Conservation (phyloP, 2,888 invertebrate species). For the Drepana falcataria region DNA sequence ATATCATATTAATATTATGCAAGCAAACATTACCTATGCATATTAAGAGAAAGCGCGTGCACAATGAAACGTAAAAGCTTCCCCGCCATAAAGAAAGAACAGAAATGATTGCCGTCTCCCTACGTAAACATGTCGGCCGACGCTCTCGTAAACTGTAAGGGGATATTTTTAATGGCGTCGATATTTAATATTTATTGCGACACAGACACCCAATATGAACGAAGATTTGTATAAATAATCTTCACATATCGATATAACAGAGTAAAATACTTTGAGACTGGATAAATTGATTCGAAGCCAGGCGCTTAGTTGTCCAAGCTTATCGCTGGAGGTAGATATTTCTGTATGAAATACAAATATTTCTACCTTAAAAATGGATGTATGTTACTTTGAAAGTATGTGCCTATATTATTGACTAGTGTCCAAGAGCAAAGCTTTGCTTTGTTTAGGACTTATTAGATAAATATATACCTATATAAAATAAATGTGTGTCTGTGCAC, state of each 20-base stretch:
- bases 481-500: too few relatives aligned
- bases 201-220: conserved; percentile 74
- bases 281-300: too few relatives aligned
- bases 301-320: too few relatives aligned
- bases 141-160: conserved; percentile 76
- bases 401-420: too few relatives aligned
- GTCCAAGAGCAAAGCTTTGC: too few relatives aligned
- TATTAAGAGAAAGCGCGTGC: conserved; percentile 51
- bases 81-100: conserved; percentile 52
- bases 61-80: conserved; percentile 27
- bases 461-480: too few relatives aligned
- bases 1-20: neutral
- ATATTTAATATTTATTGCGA: conserved; percentile 78
- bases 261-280: too few relatives aligned
- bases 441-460: too few relatives aligned
- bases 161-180: conserved; percentile 76
- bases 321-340: too few relatives aligned
- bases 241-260: conserved; percentile 37
- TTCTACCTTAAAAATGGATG: too few relatives aligned
- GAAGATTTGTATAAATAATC: conserved; percentile 67
- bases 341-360: too few relatives aligned
- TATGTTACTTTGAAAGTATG: too few relatives aligned
- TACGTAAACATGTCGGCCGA: conserved; percentile 70
- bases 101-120: conserved; percentile 64
- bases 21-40: conserved; percentile 31